Percentiles rank a stretch among this genome's conserved stretches.
Conservation (phyloP, 2,113 vertebrate genomes). For the Toxotes chatareus region DNA sequence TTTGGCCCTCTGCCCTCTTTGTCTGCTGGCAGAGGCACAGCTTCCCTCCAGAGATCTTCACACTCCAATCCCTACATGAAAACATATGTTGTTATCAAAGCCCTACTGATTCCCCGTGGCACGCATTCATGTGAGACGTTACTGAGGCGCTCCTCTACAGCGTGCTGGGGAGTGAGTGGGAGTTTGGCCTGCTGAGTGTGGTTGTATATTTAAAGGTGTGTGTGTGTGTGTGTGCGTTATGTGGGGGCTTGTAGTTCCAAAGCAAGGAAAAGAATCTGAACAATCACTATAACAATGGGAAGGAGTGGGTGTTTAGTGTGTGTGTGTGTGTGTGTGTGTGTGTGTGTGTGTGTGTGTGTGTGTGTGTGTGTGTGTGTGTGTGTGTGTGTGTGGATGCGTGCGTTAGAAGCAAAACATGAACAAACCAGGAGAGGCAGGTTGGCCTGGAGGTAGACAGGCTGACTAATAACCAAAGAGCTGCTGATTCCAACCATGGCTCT, state of each 20-base stretch:
- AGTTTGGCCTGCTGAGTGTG: constrained; percentile 39
- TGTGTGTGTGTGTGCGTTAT: background rate
- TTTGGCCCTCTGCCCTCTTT: constrained; percentile 46
- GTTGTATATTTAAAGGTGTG: constrained; percentile 12
- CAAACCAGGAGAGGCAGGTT: constrained; percentile 21
- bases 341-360: background rate
- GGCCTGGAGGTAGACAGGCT: constrained; percentile 18
- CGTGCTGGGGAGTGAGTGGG: constrained; percentile 49
- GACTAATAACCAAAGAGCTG: constrained; percentile 4
- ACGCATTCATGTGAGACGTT: constrained; percentile 50
- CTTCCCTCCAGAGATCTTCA: constrained; percentile 49
- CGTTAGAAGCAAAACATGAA: constrained; percentile 40
- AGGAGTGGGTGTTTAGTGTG: constrained; percentile 23
- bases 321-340: background rate
- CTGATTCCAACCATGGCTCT: too few species aligned
- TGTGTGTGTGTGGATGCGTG: background rate
- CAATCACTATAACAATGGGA: constrained; percentile 16
- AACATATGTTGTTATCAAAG: constrained; percentile 72
- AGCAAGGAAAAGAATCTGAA: constrained; percentile 18
- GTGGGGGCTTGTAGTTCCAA: constrained; percentile 6
- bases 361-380: constrained; percentile 20
- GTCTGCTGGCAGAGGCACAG: constrained; percentile 44
- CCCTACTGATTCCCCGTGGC: constrained; percentile 47
- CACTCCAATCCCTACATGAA: constrained; percentile 60
- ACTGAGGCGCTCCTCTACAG: constrained; percentile 20